Base-by-base conservation (phyloP, 2,888 invertebrate species). In the Adineta ricciae region DNA sequence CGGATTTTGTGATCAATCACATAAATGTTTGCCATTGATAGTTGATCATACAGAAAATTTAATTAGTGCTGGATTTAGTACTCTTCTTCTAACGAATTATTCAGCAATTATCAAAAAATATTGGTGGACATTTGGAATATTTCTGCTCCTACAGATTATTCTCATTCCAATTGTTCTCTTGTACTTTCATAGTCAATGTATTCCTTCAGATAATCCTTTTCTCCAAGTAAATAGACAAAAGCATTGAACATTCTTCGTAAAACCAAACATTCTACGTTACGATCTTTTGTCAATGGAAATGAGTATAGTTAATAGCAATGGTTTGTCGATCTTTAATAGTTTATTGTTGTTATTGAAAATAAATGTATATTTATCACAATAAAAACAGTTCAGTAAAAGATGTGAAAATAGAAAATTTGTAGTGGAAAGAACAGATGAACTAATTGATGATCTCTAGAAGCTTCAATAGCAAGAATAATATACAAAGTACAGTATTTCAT, bases 181-280 rank as follows among this genome's bases (percentile, higher is more conserved):
- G 1, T 24, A 78, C 41, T 78, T 78, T 41, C 41, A 41, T 41
- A 41, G 41, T 78, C 38, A 24, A 19, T 78, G 78, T 41, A 78
- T 78, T 41, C n/a, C 78, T n/a, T 78, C 78, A 41, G 24, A 38
- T 41, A 78, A 78, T 78, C 78, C 78, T 78, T 78, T 78, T 78
- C 78, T 78, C 11, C 11, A 38, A 78, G 38, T 41, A 78, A 78
- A 73, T 56, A 64, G 2, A 24, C 24, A 52, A 4, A 52, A 21
- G 1, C n/a, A 8, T 21, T 52, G 11, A 52, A 5, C 19, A 52
- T 2, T 5, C 1, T 52, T 52, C n/a, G n/a, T n/a, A n/a, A n/a
- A n/a, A n/a, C n/a, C n/a, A n/a, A n/a, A n/a, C n/a, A n/a, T n/a
- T n/a, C n/a, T n/a, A n/a, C n/a, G n/a, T n/a, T n/a, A n/a, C n/a